Evolutionary conservation across 1,140 invertebrate genomes (phyloP).

Genomic region (Dufourea novaeangliae): DNA sequence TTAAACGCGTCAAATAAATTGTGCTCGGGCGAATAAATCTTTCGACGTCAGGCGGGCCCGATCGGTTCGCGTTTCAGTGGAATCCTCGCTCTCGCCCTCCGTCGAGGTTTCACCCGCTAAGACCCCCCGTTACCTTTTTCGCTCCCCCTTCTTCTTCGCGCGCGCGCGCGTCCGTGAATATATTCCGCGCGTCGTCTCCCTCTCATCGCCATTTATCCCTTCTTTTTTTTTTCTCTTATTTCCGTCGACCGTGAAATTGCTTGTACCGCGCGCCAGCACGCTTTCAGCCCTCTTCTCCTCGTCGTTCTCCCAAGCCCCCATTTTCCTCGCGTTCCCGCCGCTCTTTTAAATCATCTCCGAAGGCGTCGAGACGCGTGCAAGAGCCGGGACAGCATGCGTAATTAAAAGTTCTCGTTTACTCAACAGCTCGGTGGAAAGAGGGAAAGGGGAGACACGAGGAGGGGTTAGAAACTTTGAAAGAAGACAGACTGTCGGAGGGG

Average conservation of each 20-base stretch:
- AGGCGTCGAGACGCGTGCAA: slow-evolving; percentile 20
- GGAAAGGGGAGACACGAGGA: not conserved
- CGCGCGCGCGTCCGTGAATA: slow-evolving; percentile 20
- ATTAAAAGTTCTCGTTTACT: slow-evolving; percentile 62
- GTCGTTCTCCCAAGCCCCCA: not conserved
- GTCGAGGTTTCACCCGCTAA: slow-evolving; percentile 40
- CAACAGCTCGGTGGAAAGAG: slow-evolving; percentile 34
- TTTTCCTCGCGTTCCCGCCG: slow-evolving; percentile 1
- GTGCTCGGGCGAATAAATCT: slow-evolving; percentile 70
- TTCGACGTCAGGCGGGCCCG: slow-evolving; percentile 62
- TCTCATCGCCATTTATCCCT: not conserved
- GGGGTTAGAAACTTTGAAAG: not conserved
- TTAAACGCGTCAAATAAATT: slow-evolving; percentile 77
- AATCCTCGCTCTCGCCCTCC: slow-evolving; percentile 21
- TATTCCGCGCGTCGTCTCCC: slow-evolving; percentile 8
- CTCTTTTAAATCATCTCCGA: slow-evolving; percentile 59
- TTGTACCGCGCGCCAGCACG: slow-evolving; percentile 27
- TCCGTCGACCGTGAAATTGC: slow-evolving; percentile 56
- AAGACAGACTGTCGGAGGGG: not conserved
- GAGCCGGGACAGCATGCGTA: slow-evolving; percentile 37
- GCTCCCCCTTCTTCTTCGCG: no score
- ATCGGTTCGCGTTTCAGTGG: slow-evolving; percentile 65
- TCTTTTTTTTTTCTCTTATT: slow-evolving; percentile 37
- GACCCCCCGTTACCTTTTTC: slow-evolving; percentile 41
- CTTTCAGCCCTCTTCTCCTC: not conserved